phyloP scores from a whole-genome alignment of 2,888 invertebrate species.

The Mythimna pallens region DNA sequence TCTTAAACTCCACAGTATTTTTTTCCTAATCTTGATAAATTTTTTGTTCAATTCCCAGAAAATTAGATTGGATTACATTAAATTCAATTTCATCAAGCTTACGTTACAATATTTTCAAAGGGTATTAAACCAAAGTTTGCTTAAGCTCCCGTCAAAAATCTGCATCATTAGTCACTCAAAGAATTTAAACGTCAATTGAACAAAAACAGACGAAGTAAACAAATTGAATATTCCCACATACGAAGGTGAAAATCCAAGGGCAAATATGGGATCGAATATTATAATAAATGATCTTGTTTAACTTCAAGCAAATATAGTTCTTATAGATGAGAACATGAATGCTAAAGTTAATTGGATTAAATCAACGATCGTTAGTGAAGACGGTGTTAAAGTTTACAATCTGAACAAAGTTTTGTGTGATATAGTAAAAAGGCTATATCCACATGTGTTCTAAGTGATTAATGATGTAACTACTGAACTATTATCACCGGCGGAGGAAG shows the following conservation, averaged over 20 bases:
- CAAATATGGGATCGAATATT: constrained; percentile 84
- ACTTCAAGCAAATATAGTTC: constrained; percentile 63
- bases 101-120: constrained; percentile 37
- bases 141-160: constrained; percentile 78
- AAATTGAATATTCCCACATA: constrained; percentile 90
- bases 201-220: constrained; percentile 89
- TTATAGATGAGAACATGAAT: constrained; percentile 64
- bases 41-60: not conserved
- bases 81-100: constrained; percentile 36
- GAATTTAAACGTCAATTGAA: constrained; percentile 88
- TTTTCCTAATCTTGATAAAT: not conserved
- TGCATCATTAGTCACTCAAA: constrained; percentile 84
- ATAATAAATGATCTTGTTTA: constrained; percentile 82
- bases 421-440: constrained; percentile 83
- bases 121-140: constrained; percentile 60
- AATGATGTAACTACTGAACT: constrained; percentile 86
- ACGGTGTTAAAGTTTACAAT: constrained; percentile 83
- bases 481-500: constrained; percentile 83
- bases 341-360: constrained; percentile 62
- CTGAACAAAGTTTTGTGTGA: constrained; percentile 85
- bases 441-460: constrained; percentile 86
- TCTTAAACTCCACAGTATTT: not conserved
- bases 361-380: constrained; percentile 76
- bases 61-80: constrained; percentile 1
- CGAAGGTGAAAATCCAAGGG: constrained; percentile 89